Conservation (phyloP, 2,888 invertebrate genomes). For the Machimus atricapillus region DNA sequence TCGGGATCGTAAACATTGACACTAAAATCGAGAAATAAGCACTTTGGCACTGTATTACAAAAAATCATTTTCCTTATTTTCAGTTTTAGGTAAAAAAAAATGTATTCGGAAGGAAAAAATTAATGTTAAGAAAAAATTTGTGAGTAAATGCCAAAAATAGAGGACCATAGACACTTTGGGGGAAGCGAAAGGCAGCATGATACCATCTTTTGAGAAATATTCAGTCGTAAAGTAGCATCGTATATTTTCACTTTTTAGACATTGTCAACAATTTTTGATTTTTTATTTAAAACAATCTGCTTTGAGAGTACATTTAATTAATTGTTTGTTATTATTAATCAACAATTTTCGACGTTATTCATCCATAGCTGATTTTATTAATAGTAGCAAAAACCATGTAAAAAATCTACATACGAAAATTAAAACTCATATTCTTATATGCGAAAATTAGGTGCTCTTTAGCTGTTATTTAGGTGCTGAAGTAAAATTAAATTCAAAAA, state of each 20-base stretch:
- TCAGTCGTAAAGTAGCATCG: not conserved
- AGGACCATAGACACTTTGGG: not conserved
- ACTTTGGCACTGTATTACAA: not conserved
- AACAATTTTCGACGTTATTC: not conserved
- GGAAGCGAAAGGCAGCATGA: not conserved
- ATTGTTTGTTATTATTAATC: not conserved
- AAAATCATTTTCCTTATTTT: not conserved
- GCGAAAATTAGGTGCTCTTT: too few species aligned
- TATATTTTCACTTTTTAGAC: not conserved
- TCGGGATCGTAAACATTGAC: not conserved
- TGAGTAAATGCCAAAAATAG: not conserved
- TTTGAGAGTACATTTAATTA: not conserved
- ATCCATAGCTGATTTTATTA: not conserved
- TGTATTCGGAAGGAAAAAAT: not conserved
- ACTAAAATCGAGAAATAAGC: not conserved
- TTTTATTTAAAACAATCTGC: not conserved
- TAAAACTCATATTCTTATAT: not conserved
- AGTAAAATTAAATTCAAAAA: too few species aligned
- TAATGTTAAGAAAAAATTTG: not conserved
- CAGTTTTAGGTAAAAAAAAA: not conserved
- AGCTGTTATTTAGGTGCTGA: too few species aligned
- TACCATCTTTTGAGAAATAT: not conserved
- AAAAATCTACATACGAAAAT: not conserved
- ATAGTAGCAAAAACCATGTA: too few species aligned
- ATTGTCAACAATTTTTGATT: not conserved